Base-by-base conservation (phyloP, 2,888 invertebrate species). In the Pseudeuparius sepicola region DNA sequence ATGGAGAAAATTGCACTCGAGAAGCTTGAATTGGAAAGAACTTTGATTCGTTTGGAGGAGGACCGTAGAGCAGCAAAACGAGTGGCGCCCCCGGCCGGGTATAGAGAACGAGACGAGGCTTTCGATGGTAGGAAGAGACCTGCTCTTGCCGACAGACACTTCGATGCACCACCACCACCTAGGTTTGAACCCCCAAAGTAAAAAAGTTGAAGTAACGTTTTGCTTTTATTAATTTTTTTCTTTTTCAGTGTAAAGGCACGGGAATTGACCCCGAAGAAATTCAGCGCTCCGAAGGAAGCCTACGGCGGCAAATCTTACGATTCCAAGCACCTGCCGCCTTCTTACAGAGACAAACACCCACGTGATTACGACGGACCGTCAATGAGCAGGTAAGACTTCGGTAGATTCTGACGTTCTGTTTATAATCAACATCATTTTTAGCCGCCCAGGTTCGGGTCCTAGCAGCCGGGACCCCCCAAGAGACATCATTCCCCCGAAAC, bases 11-110 rank as follows among this genome's bases (percentile, higher is more conserved):
- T 63, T 23, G 71, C 71, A 46, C 55, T 81, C 48, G 90, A 90
- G 56, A 75, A 87, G 49, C 70, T 89, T 49, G 89, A 90, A 54
- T 63, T 90, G 37, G 80, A 87, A 59, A 69, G 86, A 37, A 83
- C 84, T 41, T 82, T 86, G 55, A 67, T 84, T 61, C 50, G 56
- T 34, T 67, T 73, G 34, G 74, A 74, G 47, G 75, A 75, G 44
- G 73, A 71, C 51, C 65, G 76, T 1, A 53, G 64, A 11, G 55
- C 60, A 3, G 67, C 66, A 27, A 75, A 74, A 56, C 66, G 74
- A 61, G 60, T 71, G 54, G 57, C 61, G 51, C 54, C 61, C 49
- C n/a, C n/a, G n/a, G n/a, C n/a, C n/a, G n/a, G n/a, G n/a, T 49
- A 43, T 29, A 39, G 48, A 11, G 65, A 69, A 50, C 45, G 59